Base-by-base conservation (phyloP, 2,797 vertebrate genomes). In the Gymnocypris eckloni region DNA sequence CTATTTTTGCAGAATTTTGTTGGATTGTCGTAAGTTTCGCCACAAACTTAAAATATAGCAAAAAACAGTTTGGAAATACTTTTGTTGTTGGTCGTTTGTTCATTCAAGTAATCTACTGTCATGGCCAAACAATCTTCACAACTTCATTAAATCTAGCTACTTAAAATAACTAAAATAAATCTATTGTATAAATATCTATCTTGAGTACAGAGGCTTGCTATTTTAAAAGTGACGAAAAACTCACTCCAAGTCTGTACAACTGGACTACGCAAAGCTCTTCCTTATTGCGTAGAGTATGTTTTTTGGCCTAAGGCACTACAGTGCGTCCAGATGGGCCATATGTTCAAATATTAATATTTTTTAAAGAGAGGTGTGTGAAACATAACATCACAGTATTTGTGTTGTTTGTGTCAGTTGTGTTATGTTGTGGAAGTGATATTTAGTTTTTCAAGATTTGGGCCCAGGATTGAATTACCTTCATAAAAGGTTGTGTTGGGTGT, bases 271-370 rank as follows among this genome's bases (percentile, higher is more conserved):
- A n/a, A 37, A 22, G 48, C 22, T 6, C 50, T 37, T 50, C 16
- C 39, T 64, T 18, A 33, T 64, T 48, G 37, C 15, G 37, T 56
- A 54, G 75, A n/a, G 48, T 79, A 41, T 45, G 48, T 78, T 77
- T 56, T 78, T 75, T 41, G 61, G 61, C 82, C 73, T 54, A 45
- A 84, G 73, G 37, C 83, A 70, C 37, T 78, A 56, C 25, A 48
- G n/a, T 37, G 50, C 33, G 59, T 28, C 39, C 50, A 52, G 13
- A 52, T 66, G 20, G 72, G 16, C 12, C 33, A 56, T 45, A 22
- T 37, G 61, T 16, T 25, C 6, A 37, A 66, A 76, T 52, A 83
- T 25, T 3, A 33, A 0, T 56, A 22, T 1, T 56, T 69, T 67
- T 28, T 76, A n/a, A 41, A 50, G 41, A 15, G 18, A 50, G 54